Percentiles rank a stretch among this genome's conserved stretches.
phyloP scores from a whole-genome alignment of 2,797 vertebrate species.

The Chaetophractus vellerosus region DNA sequence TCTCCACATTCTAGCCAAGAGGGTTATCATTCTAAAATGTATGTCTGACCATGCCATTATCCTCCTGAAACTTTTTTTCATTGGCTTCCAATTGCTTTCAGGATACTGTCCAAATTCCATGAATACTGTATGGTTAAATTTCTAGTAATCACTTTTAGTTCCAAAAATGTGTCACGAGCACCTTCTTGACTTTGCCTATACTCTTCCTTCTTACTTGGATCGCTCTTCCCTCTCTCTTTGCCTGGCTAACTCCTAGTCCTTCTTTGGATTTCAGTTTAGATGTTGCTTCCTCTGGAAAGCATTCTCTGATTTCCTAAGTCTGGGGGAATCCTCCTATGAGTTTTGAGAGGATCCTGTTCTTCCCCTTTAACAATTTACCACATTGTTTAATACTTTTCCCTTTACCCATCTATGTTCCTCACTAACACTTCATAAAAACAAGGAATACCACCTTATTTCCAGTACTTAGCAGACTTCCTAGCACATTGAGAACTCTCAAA shows the following conservation, averaged over 20 bases:
- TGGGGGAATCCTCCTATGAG: no score
- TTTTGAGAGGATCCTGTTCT: background rate
- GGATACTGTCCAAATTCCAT: background rate
- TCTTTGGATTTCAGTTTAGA: conserved; percentile 63
- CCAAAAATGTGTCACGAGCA: background rate
- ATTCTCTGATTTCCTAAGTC: background rate
- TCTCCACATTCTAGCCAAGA: background rate
- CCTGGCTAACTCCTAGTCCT: background rate
- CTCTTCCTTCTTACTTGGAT: background rate
- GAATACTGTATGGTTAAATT: conserved; percentile 13
- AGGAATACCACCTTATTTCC: background rate
- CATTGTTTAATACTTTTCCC: background rate
- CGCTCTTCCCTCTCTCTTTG: background rate
- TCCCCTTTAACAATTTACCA: background rate
- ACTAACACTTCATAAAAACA: background rate
- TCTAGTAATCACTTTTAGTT: conserved; percentile 26
- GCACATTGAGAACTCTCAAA: background rate
- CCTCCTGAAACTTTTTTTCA: background rate
- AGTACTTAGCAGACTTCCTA: background rate
- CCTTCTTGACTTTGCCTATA: background rate
- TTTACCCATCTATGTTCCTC: background rate
- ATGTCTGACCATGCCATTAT: background rate
- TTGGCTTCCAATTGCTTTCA: background rate
- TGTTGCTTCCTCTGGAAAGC: conserved; percentile 25
- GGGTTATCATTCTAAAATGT: background rate